Evolutionary conservation across 2,888 invertebrate genomes (phyloP), one percentile per base, ranked within the genome.

Genomic region (Mythimna impura): DNA sequence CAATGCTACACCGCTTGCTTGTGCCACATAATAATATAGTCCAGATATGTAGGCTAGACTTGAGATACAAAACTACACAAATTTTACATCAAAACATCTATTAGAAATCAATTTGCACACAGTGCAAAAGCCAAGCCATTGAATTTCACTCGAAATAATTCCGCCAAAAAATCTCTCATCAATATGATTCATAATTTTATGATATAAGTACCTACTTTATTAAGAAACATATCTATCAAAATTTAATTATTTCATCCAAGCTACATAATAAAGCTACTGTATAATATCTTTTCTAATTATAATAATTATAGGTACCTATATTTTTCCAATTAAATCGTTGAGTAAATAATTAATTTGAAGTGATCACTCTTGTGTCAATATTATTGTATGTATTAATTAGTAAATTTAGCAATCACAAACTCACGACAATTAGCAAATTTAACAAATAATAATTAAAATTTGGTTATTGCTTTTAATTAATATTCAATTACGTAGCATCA

Each of bases 321-420:
- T 72, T 75, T 66, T 70, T 50, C 34, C 36, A 73, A 73, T 72
- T 62, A 68, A 47, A 76, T 52, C 71, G 10, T 47, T 50, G 17
- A 43, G n/a, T 50, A 20, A 1, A 64, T 12, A n/a, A 52, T 58
- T 61, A 22, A 61, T 61, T 57, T 43, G 43, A 71, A 30, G 58
- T 57, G 6, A 43, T 63, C 20, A 68, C 34, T 64, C 25, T 62
- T 71, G 4, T 62, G 62, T 76, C 47, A 76, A 80, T 76, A 55
- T 22, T 55, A 50, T 40, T 60, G 8, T 71, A n/a, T 57, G 2
- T 71, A 61, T 66, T 71, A 66, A 75, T 64, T 61, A 43, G 43
- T 60, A 7, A 69, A 66, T 71, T 69, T 66, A 60, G 54, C 55
- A 73, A 81, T 76, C 66, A 70, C 57, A 47, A 17, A 73, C 66